Evolutionary conservation across 2,888 invertebrate genomes (phyloP), one percentile per base, ranked within the genome.

Genomic region (Drosophila lacicola): DNA sequence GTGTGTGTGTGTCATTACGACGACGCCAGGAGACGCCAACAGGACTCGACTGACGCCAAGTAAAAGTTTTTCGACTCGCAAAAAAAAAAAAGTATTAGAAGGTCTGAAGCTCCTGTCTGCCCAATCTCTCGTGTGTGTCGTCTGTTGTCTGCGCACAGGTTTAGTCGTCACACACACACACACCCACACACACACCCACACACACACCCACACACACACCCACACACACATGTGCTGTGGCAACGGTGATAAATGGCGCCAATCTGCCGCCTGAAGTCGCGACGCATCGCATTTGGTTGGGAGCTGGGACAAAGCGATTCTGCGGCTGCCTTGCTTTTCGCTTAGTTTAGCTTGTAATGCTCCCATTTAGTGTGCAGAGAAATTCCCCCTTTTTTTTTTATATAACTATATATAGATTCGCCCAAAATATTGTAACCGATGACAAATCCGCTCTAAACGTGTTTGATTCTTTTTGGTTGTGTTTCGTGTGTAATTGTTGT

Each of bases 231-330:
- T 75, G 72, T 72, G 39, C 70, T 79, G 65, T 79, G 65, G 74
- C 78, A 87, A 89, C 91, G 90, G 90, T 91, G 91, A 91, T 90
- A 91, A 90, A 90, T 90, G 92, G 92, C 92, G 92, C 92, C 92
- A 91, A 90, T 85, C 88, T 90, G 92, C 88, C 92, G 88, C 90
- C 84, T 80, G 65, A 70, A 83, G 86, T 83, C 88, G 88, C 86
- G 84, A 80, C 84, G 84, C 83, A 80, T 72, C 83, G 80, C 75
- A 89, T 76, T 61, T 70, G 54, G 60, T 46, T 74, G 21, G 60
- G 39, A 46, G 51, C 57, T 47, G 33, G 34, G 25, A 19, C 11
- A n/a, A n/a, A 37, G 47, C 17, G 29, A 58, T 62, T 64, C 74
- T 80, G 81, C 51, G 66, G 72, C 69, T 75, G 74, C 84, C 77